Evolutionary conservation across 1,140 invertebrate genomes (phyloP), one percentile per base, ranked within the genome.

Genomic region (Pseudomyrmex pallidus): DNA sequence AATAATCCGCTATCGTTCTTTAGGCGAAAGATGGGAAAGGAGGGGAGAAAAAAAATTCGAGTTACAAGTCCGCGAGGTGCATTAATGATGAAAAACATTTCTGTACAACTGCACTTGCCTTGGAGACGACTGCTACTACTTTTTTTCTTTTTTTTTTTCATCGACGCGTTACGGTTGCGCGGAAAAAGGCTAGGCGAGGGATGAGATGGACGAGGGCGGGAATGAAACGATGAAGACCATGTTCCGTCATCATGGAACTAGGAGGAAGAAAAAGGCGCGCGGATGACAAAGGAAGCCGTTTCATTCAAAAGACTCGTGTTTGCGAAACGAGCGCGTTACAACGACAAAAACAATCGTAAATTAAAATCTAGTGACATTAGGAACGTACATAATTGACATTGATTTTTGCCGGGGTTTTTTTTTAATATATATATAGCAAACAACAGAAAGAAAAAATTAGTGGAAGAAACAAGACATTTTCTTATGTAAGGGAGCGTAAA

Each of bases 401-500:
- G n/a, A 17, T 25, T 57, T 50, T 15, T 22, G 13, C 20, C 20
- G 13, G 25, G 35, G 7, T 35, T 35, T 35, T 4, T 50, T 15
- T 63, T 63, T 35, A 22, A 22, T 22, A 22, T 22, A 22, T 22
- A 22, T 25, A 8, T 35, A 1, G 44, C 17, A 44, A 52, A 25
- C 35, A 66, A 8, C 35, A 66, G 52, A 17, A 66, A 20, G 12
- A 52, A 17, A 17, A 10, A 1, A 2, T 9, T 8, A 64, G 10
- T 35, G 25, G 25, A 35, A 35, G 25, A 35, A 35, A 35, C 25
- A 35, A 35, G 25, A 35, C 3, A 35, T 35, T 35, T 35, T 35
- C 25, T 35, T 35, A 35, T 5, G 5, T 35, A 35, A 85, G 78
- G 84, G 74, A 83, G 68, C 22, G 48, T 12, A 12, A 83, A 74